Conservation (phyloP, 2,113 vertebrate species). For the Hemichromis elongatus region DNA sequence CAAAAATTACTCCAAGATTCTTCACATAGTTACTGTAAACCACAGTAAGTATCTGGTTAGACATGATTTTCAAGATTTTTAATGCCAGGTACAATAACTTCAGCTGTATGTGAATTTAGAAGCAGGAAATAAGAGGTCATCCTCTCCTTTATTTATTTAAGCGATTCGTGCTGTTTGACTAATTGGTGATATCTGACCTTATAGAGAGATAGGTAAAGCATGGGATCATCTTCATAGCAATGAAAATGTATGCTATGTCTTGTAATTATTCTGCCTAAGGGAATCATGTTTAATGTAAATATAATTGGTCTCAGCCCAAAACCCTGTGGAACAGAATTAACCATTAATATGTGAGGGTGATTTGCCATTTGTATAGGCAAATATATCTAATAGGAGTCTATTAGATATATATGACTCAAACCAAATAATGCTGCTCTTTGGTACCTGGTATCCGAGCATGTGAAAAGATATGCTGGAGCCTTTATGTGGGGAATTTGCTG, state of each 20-base stretch:
- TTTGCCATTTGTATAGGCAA: neutral
- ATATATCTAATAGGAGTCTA: too few relatives aligned
- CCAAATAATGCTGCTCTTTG: neutral
- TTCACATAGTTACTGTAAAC: neutral
- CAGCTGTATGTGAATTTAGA: neutral
- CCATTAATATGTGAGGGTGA: neutral
- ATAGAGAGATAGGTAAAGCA: neutral
- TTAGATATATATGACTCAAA: neutral
- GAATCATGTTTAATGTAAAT: neutral
- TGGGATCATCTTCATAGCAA: neutral
- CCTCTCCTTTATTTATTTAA: neutral
- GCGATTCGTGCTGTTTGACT: neutral
- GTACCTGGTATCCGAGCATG: neutral
- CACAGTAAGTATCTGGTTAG: neutral
- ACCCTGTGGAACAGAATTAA: neutral
- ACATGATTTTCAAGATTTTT: neutral
- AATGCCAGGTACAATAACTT: neutral
- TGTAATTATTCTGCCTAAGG: neutral
- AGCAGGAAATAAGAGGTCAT: neutral
- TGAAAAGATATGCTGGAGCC: neutral
- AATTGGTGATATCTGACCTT: neutral
- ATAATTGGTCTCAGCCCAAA: neutral
- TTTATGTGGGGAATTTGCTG: neutral
- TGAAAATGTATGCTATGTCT: neutral
- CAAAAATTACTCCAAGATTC: neutral